These are phyloP conservation scores for Eupleurogrammus muticus DNA, from an alignment of 2,797 vertebrate genomes.

Conservation along the genomic window DNA sequence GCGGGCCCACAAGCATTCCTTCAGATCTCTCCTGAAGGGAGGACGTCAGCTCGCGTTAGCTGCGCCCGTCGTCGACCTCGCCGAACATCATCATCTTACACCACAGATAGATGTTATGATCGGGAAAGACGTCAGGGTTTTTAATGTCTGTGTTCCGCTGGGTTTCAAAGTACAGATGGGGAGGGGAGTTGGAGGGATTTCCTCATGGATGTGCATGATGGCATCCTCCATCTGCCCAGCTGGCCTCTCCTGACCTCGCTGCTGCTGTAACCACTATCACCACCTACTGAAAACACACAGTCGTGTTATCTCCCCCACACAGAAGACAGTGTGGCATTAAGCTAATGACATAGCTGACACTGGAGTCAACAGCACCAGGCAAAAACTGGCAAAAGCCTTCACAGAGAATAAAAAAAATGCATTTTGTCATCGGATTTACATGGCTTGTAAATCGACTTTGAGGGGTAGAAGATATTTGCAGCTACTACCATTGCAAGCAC, in stretches of 20 bases:
- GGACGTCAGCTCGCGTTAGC: slow-evolving; percentile 28
- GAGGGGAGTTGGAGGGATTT: slow-evolving; percentile 36
- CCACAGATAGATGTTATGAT: slow-evolving; percentile 10
- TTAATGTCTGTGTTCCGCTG: slow-evolving; percentile 24
- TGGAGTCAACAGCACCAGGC: not conserved
- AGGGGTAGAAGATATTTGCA: not conserved
- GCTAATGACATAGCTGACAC: not conserved
- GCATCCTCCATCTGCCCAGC: slow-evolving; percentile 9
- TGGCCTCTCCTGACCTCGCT: slow-evolving; percentile 21
- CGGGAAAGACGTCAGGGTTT: slow-evolving; percentile 20
- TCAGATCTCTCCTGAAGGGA: slow-evolving; percentile 46
- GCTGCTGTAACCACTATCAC: too few species aligned
- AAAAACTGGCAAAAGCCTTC: slow-evolving; percentile 6
- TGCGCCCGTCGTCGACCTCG: slow-evolving; percentile 19
- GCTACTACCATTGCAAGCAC: not conserved
- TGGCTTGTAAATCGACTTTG: not conserved
- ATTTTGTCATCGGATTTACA: not conserved
- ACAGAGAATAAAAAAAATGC: not conserved
- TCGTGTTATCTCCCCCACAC: slow-evolving; percentile 10
- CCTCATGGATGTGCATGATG: slow-evolving; percentile 41
- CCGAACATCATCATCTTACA: not conserved
- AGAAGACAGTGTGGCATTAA: not conserved
- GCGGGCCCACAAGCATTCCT: slow-evolving; percentile 68
- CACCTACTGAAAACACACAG: slow-evolving; percentile 13
- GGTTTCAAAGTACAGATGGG: slow-evolving; percentile 16